Evolutionary conservation across 2,888 invertebrate genomes (phyloP), one percentile per base, ranked within the genome.

Genomic region (Parascotia fuliginaria): DNA sequence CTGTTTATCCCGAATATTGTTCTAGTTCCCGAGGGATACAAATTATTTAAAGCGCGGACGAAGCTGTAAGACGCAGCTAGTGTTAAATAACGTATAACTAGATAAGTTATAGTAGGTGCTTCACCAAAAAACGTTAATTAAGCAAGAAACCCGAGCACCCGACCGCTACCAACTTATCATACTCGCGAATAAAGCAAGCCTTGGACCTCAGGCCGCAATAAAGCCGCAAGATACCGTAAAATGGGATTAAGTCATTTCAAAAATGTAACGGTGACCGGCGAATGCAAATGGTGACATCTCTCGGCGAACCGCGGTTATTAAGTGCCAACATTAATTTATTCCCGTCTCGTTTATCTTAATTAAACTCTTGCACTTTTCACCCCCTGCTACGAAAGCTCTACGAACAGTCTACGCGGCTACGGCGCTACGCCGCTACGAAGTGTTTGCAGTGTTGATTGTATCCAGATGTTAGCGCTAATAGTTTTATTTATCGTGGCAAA

Each of bases 331-430:
- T 58, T 79, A 79, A 79, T 75, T 73, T 79, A 80, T 79, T 77
- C 79, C 46, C 50, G 38, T 55, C 67, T 62, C 66, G 72, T 74
- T 72, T 64, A 53, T 75, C 77, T 75, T 77, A 77, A 78, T 79
- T 78, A 77, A 77, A 73, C 73, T 73, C 78, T 72, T 79, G 78
- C 79, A 78, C 76, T 77, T 77, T 73, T 72, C 65, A 59, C 60
- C 61, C 51, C 54, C 14, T n/a, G 19, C 43, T 44, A 31, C 16
- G 43, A 12, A 11, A 1, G 22, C 7, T 37, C 37, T 43, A 37
- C 37, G 28, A 22, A 9, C 7, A 14, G 9, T 28, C 47, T 45
- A 47, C 29, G 16, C 16, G 12, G 24, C 38, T 32, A 40, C 28
- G 47, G 38, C 9, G 55, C 41, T 60, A 45, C 65, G 55, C 45